Evolutionary conservation across 1,140 invertebrate species (phyloP).

Genomic region (Trichoplusia ni): DNA sequence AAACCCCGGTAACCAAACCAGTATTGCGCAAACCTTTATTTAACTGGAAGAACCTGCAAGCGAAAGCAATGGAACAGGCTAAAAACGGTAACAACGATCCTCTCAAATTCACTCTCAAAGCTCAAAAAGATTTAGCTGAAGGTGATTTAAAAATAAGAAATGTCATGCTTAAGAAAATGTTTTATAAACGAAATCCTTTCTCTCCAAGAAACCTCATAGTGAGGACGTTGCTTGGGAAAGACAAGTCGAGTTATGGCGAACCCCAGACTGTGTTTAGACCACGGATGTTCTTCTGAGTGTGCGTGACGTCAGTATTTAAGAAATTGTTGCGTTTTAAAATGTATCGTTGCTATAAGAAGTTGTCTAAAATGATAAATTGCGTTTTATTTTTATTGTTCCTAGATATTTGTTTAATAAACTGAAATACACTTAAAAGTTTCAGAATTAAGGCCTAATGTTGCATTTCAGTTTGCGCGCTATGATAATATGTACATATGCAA

Average conservation of each 20-base stretch:
- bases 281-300: conserved; percentile 56
- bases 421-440: no score
- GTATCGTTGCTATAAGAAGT: conserved; percentile 33
- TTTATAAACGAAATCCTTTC: conserved; percentile 72
- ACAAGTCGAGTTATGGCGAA: conserved; percentile 60
- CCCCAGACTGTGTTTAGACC: conserved; percentile 52
- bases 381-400: conserved; percentile 25
- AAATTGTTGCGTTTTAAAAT: conserved; percentile 33
- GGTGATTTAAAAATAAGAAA: conserved; percentile 61
- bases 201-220: conserved; percentile 65
- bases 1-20: background rate
- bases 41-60: conserved; percentile 56
- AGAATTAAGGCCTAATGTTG: no score
- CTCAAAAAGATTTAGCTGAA: conserved; percentile 57
- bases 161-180: conserved; percentile 65
- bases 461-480: no score
- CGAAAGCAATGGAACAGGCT: conserved; percentile 46
- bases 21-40: conserved; percentile 42
- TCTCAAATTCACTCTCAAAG: conserved; percentile 49
- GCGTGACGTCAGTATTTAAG: conserved; percentile 10
- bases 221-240: conserved; percentile 63
- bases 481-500: no score
- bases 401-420: no score
- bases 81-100: conserved; percentile 35
- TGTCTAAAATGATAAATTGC: conserved; percentile 41